Evolutionary conservation across 92 coral and sea anemone species (phyloP).

Genomic region (Porites lobata): DNA sequence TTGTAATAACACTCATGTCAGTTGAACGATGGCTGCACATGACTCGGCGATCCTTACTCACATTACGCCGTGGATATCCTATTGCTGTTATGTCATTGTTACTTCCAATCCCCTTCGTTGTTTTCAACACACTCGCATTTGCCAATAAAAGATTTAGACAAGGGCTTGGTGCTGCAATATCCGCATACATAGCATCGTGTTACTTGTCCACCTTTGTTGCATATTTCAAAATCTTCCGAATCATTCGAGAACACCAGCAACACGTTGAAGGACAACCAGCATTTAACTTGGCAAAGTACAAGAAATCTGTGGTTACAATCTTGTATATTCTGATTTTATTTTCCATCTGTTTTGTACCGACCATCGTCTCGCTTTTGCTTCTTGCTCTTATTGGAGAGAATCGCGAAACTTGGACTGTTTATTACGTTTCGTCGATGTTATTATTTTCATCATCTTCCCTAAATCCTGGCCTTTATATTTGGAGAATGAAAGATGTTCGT

Average conservation of each 20-base stretch:
- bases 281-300: constrained; percentile 2
- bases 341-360: constrained; percentile 1
- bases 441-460: not conserved
- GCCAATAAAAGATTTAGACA: not conserved
- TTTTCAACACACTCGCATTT: not conserved
- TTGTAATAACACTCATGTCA: not conserved
- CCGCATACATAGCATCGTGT: not conserved
- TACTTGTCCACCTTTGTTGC: not conserved
- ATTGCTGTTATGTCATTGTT: not conserved
- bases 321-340: not conserved
- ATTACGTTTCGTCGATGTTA: not conserved
- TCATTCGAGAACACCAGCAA: constrained; percentile 6
- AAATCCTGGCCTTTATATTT: not conserved
- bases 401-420: too few species aligned
- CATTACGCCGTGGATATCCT: not conserved
- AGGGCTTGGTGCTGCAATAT: not conserved
- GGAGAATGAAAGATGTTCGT: not conserved
- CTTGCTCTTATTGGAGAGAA: too few species aligned
- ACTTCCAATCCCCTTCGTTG: not conserved
- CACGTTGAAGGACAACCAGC: not conserved
- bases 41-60: not conserved
- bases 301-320: not conserved
- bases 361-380: not conserved
- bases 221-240: not conserved
- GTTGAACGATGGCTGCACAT: constrained; percentile 37